Percentiles rank a stretch among this genome's conserved stretches.
These are phyloP conservation scores for Heliornis fulica DNA, from an alignment of 2,113 vertebrate species.

Conservation along the genomic window DNA sequence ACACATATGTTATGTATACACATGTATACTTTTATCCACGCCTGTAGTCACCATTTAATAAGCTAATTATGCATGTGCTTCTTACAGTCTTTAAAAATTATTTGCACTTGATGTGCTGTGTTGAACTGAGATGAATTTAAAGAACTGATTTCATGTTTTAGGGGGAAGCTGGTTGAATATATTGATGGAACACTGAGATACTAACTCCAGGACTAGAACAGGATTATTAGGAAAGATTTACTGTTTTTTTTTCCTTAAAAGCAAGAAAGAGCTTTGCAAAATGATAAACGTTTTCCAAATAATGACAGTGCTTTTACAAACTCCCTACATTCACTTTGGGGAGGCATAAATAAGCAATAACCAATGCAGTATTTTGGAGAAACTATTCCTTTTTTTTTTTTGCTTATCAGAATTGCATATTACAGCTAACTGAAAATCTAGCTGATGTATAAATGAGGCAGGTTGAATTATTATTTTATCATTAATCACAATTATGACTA, in stretches of 20 bases:
- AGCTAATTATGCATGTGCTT: not conserved
- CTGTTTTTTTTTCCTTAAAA: not conserved
- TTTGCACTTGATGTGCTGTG: not conserved
- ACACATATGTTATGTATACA: not conserved
- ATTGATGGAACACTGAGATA: not conserved
- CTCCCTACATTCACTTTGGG: fast-evolving
- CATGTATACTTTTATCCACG: not conserved
- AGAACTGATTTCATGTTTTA: not conserved
- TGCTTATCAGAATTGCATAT: not conserved
- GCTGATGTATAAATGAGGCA: not conserved
- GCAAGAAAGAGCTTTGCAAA: not conserved
- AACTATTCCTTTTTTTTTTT: not conserved
- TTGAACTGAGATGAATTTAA: not conserved
- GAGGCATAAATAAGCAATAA: not conserved
- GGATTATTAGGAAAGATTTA: not conserved
- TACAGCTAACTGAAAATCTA: not conserved
- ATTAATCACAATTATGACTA: not conserved
- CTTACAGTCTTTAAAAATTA: not conserved
- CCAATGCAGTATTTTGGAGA: not conserved
- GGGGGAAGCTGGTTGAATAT: not conserved
- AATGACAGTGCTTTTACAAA: not conserved
- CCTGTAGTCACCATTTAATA: not conserved
- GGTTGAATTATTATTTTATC: not conserved
- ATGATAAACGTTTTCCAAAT: not conserved
- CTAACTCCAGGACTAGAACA: not conserved